These are phyloP conservation scores for Alosa alosa DNA, from an alignment of 2,113 vertebrate species.

Conservation along the genomic window DNA sequence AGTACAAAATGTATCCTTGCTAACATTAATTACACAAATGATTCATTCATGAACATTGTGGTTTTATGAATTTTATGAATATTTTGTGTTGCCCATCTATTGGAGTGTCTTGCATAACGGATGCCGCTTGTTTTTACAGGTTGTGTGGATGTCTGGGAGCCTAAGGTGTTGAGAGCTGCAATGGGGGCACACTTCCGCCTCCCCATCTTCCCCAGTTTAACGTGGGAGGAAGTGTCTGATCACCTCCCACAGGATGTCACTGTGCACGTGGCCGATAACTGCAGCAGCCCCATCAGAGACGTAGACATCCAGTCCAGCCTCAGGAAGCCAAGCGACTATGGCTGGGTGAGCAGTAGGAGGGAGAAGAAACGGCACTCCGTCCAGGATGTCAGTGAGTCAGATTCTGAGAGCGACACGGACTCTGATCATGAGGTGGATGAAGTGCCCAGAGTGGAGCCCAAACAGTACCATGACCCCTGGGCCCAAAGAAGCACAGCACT, in stretches of 20 bases:
- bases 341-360: constrained; percentile 61
- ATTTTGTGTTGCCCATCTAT: neutral
- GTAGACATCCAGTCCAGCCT: neutral
- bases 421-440: constrained; percentile 37
- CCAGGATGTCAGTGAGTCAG: constrained; percentile 50
- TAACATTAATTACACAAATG: neutral
- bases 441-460: constrained; percentile 65
- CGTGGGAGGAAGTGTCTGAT: constrained; percentile 76
- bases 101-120: neutral
- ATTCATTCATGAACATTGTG: neutral
- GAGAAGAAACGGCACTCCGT: constrained; percentile 40
- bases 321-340: constrained; percentile 55
- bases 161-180: constrained; percentile 91
- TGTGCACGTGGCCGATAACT: constrained; percentile 81
- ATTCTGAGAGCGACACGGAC: constrained; percentile 53
- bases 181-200: constrained; percentile 96
- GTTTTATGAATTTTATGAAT: neutral
- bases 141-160: constrained; percentile 93
- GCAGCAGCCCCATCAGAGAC: constrained; percentile 27
- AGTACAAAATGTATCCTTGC: neutral
- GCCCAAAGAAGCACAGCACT: constrained; percentile 71
- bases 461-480: constrained; percentile 78
- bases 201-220: constrained; percentile 75
- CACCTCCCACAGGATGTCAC: constrained; percentile 64
- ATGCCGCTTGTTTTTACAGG: constrained; percentile 64